phyloP scores from a whole-genome alignment of 1,140 invertebrate genomes.

The Parapsyche elsis region DNA sequence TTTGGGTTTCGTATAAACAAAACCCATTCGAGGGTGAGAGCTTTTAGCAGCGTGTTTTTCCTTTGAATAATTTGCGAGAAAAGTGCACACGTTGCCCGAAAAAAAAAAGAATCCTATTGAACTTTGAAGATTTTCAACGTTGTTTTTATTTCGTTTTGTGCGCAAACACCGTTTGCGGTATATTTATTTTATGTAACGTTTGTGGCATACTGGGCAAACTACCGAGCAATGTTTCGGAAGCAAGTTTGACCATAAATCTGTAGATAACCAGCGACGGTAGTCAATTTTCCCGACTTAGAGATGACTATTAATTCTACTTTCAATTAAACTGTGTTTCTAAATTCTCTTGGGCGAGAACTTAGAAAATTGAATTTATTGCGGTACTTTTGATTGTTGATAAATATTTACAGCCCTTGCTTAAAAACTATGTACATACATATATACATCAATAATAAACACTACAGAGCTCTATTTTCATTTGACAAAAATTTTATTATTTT shows the following conservation, averaged over 20 bases:
- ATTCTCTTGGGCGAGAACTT: neutral
- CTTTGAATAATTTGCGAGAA: conserved; percentile 2
- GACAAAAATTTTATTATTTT: no score
- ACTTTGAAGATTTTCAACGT: neutral
- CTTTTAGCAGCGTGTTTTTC: conserved; percentile 11
- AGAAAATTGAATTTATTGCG: conserved; percentile 9
- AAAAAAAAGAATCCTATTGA: neutral
- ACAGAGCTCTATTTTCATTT: no score
- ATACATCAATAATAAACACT: no score
- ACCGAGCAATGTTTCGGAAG: neutral
- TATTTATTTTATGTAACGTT: conserved; percentile 1
- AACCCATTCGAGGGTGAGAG: neutral
- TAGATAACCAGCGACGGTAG: neutral
- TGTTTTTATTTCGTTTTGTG: neutral
- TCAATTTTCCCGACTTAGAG: conserved; percentile 15
- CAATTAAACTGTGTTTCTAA: neutral
- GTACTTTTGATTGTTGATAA: neutral
- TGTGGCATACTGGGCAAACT: neutral
- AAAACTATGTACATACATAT: neutral
- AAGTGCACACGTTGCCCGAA: neutral
- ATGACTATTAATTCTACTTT: conserved; percentile 19
- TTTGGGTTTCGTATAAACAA: neutral
- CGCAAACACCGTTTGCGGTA: neutral
- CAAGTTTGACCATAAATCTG: conserved; percentile 22
- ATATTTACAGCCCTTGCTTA: neutral